phyloP scores from a whole-genome alignment of 2,797 vertebrate genomes.

The Oreochromis mossambicus region DNA sequence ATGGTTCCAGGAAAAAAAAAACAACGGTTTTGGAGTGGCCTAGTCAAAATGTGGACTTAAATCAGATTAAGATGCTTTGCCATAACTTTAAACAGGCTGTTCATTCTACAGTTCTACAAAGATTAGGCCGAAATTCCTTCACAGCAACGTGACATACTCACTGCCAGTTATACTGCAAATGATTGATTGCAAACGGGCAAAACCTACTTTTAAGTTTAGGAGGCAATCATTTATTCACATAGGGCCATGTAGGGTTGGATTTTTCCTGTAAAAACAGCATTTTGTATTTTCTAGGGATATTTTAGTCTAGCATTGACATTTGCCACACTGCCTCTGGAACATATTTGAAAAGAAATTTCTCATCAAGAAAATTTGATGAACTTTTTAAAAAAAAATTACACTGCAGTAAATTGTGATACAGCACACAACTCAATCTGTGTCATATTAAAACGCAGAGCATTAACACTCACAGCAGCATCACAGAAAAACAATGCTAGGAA shows the following conservation, averaged over 20 bases:
- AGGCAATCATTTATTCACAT: neutral
- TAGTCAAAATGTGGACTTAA: neutral
- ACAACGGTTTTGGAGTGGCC: neutral
- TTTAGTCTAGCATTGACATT: accelerated
- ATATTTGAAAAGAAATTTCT: neutral
- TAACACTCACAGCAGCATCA: neutral
- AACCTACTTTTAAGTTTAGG: neutral
- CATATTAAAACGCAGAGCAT: neutral
- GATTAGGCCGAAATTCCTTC: neutral
- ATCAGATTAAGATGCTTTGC: neutral
- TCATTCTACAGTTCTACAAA: neutral
- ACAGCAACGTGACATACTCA: neutral
- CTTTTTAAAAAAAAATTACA: neutral
- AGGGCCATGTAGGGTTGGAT: accelerated
- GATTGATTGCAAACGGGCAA: neutral
- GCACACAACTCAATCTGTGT: no score
- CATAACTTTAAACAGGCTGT: neutral
- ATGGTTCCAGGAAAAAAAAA: accelerated
- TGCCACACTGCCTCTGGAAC: neutral
- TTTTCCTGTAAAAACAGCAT: neutral
- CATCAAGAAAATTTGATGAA: neutral
- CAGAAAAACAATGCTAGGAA: accelerated
- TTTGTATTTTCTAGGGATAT: neutral
- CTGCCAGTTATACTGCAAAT: neutral
- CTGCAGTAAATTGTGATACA: neutral